Base-by-base conservation (phyloP, 2,888 invertebrate genomes). In the Rotaria sp. region DNA sequence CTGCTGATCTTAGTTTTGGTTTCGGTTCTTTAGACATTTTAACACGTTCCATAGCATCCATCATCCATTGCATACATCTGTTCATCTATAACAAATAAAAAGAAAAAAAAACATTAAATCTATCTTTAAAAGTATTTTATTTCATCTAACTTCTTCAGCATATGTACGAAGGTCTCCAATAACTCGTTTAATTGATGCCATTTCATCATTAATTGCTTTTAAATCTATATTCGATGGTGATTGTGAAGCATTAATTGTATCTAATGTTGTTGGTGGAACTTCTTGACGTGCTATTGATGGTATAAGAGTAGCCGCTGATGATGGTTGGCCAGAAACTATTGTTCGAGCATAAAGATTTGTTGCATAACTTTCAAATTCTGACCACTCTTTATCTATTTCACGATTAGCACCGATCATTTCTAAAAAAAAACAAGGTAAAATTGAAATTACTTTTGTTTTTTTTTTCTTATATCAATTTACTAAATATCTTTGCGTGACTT, bases 321-420 rank as follows among this genome's bases (percentile, higher is more conserved):
- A 11, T 21, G 67, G 18, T 21, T 67, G 67, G 21, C 67, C 67
- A 67, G 35, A 13, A 67, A 67, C 35, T 18, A 67, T 35, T n/a
- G 21, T 11, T 24, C 45, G 26, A 26, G n/a, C 45, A 80, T 80
- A 80, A 26, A 15, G 24, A 45, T 80, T 80, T 26, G 80, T 80
- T 41, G 80, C 24, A 45, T 80, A 80, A 35, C 45, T 80, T 41
- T 80, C 80, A 80, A 80, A 80, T 80, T 80, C 80, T 45, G 45
- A 80, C 80, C 80, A 80, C 13, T 80, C 80, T n/a, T 15, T 80
- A 13, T 80, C 80, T 11, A 45, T 45, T 26, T 80, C 26, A 45
- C n/a, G 26, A 41, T 41, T n/a, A 13, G 45, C 45, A 21, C 10
- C 45, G 11, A 80, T 3, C 80, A 80, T 80, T 80, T 80, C 80